A percentile compares a stretch with the other conserved stretches of the same genome.
These are phyloP conservation scores for Furcula furcula DNA, from an alignment of 2,888 invertebrate genomes.

Conservation along the genomic window DNA sequence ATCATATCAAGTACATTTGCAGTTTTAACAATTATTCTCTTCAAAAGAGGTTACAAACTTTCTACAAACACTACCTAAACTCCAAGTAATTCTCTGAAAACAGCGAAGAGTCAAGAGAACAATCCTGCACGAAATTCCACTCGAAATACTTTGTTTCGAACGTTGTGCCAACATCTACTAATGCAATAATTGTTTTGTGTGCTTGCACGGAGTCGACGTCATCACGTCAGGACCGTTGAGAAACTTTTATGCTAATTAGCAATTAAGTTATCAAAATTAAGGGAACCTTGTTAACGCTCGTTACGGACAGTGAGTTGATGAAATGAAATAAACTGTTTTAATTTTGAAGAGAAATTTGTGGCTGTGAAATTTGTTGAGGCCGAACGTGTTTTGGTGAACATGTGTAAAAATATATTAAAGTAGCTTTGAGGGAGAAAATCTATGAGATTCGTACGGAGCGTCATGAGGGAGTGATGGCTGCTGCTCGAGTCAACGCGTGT, in stretches of 20 bases:
- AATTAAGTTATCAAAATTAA: conserved; percentile 21
- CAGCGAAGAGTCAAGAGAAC: conserved; percentile 11
- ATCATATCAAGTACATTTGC: no score
- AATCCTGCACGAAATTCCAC: conserved; percentile 5
- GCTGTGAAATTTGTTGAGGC: neutral
- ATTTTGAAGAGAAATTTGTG: neutral
- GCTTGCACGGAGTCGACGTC: conserved; percentile 16
- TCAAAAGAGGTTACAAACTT: no score
- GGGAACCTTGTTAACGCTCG: conserved; percentile 4
- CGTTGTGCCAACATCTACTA: conserved; percentile 11
- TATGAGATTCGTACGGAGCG: no score
- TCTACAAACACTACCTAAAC: no score
- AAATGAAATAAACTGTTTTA: conserved; percentile 1
- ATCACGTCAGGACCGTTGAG: conserved; percentile 17
- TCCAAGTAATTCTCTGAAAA: no score
- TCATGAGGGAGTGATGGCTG: no score
- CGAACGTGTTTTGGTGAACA: neutral
- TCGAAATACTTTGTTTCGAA: neutral
- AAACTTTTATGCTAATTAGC: conserved; percentile 27
- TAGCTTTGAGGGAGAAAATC: no score
- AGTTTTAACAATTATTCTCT: no score
- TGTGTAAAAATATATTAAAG: no score
- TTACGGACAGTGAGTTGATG: neutral
- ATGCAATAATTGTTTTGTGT: conserved; percentile 29
- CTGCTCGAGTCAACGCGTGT: no score